Conservation (phyloP, 2,113 vertebrate species). For the Poicephalus gulielmi region DNA sequence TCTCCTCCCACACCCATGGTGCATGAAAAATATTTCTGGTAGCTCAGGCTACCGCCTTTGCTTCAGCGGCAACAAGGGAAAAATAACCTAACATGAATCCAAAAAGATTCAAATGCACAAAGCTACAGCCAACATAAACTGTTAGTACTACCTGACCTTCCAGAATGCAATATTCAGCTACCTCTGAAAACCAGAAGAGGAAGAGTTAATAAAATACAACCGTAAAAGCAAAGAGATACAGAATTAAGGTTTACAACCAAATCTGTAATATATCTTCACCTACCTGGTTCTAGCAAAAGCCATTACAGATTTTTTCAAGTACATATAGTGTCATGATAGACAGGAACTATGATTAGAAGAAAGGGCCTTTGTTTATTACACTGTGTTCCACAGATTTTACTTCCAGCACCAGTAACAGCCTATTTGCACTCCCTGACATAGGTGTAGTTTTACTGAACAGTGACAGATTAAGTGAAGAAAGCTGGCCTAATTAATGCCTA, state of each 20-base stretch:
- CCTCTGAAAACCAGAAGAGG: background rate
- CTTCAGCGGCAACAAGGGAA: background rate
- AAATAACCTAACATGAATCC: background rate
- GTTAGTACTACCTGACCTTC: background rate
- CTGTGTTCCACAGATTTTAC: background rate
- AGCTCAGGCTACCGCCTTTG: background rate
- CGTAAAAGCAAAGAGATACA: background rate
- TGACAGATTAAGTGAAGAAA: background rate
- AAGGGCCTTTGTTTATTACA: background rate
- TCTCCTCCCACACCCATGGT: background rate
- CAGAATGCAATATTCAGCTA: background rate
- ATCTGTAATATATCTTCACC: background rate
- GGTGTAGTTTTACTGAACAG: background rate
- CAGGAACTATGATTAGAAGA: background rate
- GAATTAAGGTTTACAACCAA: background rate
- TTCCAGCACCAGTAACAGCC: background rate
- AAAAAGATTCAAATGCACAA: background rate
- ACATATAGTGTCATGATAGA: rapidly evolving
- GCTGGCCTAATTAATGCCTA: background rate
- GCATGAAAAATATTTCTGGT: background rate
- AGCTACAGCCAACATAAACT: background rate
- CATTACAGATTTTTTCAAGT: background rate
- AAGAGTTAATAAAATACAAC: background rate
- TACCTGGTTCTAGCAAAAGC: background rate
- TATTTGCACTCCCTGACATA: background rate